Conservation (phyloP, 2,888 invertebrate species). For the Spialia ferax region DNA sequence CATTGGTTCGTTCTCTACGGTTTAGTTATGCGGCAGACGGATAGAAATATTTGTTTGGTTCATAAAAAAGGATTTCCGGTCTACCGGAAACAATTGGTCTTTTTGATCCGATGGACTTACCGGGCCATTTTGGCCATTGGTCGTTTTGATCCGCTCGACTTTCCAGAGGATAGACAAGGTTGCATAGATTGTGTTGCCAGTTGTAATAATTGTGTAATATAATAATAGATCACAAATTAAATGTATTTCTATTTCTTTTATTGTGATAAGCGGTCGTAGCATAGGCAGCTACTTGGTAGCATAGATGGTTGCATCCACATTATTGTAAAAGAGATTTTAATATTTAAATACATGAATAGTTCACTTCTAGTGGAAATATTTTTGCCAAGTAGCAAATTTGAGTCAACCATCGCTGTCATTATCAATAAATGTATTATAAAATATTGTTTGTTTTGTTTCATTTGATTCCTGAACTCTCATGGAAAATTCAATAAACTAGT, state of each 20-base stretch:
- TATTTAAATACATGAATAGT: slow-evolving; percentile 81
- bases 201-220: slow-evolving; percentile 61
- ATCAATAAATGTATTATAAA: slow-evolving; percentile 86
- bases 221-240: slow-evolving; percentile 67
- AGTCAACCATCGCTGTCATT: slow-evolving; percentile 86
- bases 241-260: slow-evolving; percentile 74
- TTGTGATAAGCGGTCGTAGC: slow-evolving; percentile 68
- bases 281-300: slow-evolving; percentile 81
- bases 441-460: slow-evolving; percentile 60
- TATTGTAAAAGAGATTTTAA: slow-evolving; percentile 83
- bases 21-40: too few relatives aligned
- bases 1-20: too few relatives aligned
- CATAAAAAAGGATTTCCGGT: too few relatives aligned
- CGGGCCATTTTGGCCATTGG: too few relatives aligned
- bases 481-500: too few relatives aligned
- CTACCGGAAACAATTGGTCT: too few relatives aligned
- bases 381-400: slow-evolving; percentile 85
- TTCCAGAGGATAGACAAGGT: slow-evolving; percentile 63
- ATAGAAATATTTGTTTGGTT: too few relatives aligned
- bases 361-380: slow-evolving; percentile 85
- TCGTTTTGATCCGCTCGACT: too few relatives aligned
- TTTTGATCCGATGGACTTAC: too few relatives aligned
- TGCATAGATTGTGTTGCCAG: slow-evolving; percentile 72
- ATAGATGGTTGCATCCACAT: slow-evolving; percentile 76
- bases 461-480: slow-evolving; percentile 16